Percentiles rank a stretch among this genome's conserved stretches.
Conservation (phyloP, 2,113 vertebrate genomes). For the Coptodon rendalli region DNA sequence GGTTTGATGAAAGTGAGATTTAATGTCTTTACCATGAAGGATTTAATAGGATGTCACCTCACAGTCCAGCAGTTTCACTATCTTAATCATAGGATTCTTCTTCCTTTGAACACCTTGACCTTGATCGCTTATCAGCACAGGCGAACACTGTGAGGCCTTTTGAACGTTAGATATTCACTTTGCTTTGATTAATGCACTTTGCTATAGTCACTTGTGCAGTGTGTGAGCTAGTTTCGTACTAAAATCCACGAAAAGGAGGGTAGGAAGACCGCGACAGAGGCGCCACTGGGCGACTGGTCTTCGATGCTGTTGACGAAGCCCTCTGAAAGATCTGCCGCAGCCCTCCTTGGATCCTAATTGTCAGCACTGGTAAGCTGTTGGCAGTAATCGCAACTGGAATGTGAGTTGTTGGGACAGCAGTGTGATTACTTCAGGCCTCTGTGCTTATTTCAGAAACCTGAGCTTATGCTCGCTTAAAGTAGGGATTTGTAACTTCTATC, state of each 20-base stretch:
- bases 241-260: slow-evolving; percentile 1
- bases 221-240: not conserved
- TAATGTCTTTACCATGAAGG: slow-evolving; percentile 8
- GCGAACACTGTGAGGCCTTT: not conserved
- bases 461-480: not conserved
- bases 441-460: slow-evolving; percentile 21
- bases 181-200: not conserved
- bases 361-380: slow-evolving; percentile 52
- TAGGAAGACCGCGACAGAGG: slow-evolving; percentile 14
- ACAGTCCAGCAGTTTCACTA: not conserved
- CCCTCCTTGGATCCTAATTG: slow-evolving; percentile 43
- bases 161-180: not conserved
- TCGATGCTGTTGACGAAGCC: slow-evolving; percentile 31
- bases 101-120: slow-evolving; percentile 28
- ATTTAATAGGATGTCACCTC: slow-evolving; percentile 11
- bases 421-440: slow-evolving; percentile 23
- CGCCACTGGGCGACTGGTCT: slow-evolving; percentile 45
- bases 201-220: not conserved
- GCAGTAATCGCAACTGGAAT: slow-evolving; percentile 21
- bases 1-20: slow-evolving; percentile 30
- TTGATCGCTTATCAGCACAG: not conserved
- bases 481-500: not conserved
- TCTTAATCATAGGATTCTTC: not conserved
- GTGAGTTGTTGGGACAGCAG: not conserved
- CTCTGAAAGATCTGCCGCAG: slow-evolving; percentile 41